Conservation (phyloP, 53 echinoderm and acorn worm genomes). For the Echinometra lucunter region DNA sequence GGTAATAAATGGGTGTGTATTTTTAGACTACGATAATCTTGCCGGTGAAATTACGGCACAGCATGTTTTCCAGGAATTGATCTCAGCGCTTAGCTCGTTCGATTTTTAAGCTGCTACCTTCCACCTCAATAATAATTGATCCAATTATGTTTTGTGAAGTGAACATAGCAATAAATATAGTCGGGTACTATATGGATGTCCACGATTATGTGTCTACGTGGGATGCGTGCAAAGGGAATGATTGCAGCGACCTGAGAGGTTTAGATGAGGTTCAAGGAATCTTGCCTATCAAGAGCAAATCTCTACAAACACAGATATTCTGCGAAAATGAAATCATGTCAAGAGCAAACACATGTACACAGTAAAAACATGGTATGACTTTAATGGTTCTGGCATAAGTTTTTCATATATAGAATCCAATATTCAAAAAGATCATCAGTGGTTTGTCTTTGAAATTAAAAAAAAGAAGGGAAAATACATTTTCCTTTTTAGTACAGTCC, state of each 20-base stretch:
- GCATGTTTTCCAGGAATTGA: constrained; percentile 19
- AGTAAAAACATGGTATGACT: background rate
- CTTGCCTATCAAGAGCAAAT: background rate
- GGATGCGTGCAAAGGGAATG: background rate
- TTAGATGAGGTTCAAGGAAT: background rate
- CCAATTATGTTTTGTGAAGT: background rate
- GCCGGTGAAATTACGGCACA: background rate
- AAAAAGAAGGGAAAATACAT: no score
- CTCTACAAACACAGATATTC: background rate
- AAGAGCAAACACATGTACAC: background rate
- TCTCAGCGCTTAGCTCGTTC: background rate
- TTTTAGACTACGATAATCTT: background rate
- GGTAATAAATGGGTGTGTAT: background rate
- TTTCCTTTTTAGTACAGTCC: no score
- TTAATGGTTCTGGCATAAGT: background rate
- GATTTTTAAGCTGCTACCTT: constrained; percentile 36
- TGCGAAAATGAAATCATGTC: background rate
- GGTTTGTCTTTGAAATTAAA: no score
- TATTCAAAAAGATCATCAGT: no score
- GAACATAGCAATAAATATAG: background rate
- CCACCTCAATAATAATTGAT: background rate
- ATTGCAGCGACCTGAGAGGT: background rate
- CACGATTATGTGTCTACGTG: background rate
- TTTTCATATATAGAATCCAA: no score
- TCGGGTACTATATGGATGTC: background rate